Conservation (phyloP, 2,797 vertebrate genomes). For the Aeoliscus strigatus region DNA sequence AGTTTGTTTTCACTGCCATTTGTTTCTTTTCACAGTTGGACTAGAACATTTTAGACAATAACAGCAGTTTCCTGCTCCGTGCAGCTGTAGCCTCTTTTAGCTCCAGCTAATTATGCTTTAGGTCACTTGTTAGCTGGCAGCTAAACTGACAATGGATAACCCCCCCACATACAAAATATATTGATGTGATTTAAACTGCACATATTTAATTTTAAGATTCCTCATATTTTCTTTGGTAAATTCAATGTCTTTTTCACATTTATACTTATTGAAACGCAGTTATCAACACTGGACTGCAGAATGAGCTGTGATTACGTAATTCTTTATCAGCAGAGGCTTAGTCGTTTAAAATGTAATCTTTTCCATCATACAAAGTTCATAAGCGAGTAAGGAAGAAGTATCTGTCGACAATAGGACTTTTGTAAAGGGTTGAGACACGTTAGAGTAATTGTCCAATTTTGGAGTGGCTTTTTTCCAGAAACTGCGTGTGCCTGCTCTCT, state of each 20-base stretch:
- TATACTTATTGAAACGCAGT: no score
- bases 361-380: no score
- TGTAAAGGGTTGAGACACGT: no score
- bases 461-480: no score
- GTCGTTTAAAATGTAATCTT: no score
- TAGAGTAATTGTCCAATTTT: no score
- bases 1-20: conserved; percentile 15
- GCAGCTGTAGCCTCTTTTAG: conserved; percentile 25
- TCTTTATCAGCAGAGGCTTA: no score
- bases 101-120: conserved; percentile 42
- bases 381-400: no score
- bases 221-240: background rate
- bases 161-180: conserved; percentile 10
- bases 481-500: no score
- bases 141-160: conserved; percentile 27
- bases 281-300: no score
- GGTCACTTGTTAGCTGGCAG: conserved; percentile 30
- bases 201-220: conserved; percentile 3
- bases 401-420: no score
- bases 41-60: conserved; percentile 32
- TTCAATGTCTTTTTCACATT: conserved; percentile 20
- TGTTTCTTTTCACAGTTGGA: conserved; percentile 10
- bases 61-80: conserved; percentile 26
- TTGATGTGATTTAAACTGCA: conserved; percentile 24
- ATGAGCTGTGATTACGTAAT: no score